Conservation (phyloP, 2,113 vertebrate genomes). For the Argyrosomus japonicus region DNA sequence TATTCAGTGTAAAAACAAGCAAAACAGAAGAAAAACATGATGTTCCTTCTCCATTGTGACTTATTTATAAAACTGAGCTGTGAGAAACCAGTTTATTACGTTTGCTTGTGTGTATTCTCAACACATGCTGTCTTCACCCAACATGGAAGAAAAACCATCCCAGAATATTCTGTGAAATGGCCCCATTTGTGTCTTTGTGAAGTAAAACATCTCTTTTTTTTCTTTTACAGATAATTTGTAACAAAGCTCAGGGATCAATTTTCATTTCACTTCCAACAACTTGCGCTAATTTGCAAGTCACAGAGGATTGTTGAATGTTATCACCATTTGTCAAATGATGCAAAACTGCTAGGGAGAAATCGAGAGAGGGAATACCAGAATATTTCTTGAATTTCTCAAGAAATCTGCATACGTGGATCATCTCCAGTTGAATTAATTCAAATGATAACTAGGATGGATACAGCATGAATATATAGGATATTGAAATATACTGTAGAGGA, state of each 20-base stretch:
- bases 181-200: conserved; percentile 10
- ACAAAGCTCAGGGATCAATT: conserved; percentile 60
- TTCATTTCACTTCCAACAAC: conserved; percentile 47
- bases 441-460: conserved; percentile 2
- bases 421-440: conserved; percentile 16
- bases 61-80: conserved; percentile 2
- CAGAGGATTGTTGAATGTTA: conserved; percentile 47
- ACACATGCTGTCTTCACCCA: conserved; percentile 21
- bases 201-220: conserved; percentile 12
- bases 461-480: not conserved
- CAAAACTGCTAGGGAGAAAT: conserved; percentile 37
- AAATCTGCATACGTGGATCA: conserved; percentile 27
- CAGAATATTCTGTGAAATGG: conserved; percentile 21
- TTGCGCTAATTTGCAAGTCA: conserved; percentile 58
- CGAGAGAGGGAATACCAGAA: conserved; percentile 15
- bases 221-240: conserved; percentile 23
- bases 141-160: conserved; percentile 7
- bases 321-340: conserved; percentile 41
- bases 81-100: not conserved
- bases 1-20: not conserved
- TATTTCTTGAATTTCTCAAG: conserved; percentile 17
- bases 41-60: not conserved
- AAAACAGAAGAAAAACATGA: conserved; percentile 1
- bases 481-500: not conserved
- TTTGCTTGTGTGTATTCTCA: conserved; percentile 16